These are phyloP conservation scores for Paramuricea clavata DNA, from an alignment of 92 coral and sea anemone genomes.

Conservation along the genomic window DNA sequence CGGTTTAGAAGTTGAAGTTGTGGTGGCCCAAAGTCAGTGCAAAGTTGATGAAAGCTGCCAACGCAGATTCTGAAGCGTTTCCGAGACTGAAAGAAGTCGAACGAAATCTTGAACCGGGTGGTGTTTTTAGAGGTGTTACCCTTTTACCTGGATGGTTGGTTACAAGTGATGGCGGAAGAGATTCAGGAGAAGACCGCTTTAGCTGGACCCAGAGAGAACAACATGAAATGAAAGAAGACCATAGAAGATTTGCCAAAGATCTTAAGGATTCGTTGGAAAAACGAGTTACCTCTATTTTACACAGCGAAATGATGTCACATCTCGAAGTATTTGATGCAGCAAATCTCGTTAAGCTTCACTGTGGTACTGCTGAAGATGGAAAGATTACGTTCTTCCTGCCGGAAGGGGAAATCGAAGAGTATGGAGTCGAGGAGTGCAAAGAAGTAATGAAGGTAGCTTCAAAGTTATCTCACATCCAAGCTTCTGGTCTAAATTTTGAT, in stretches of 20 bases:
- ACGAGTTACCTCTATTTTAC: conserved; percentile 17
- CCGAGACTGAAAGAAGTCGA: conserved; percentile 41
- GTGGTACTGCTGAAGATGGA: conserved; percentile 40
- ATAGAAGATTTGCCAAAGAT: conserved; percentile 41
- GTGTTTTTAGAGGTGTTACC: conserved; percentile 40
- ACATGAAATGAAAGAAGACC: conserved; percentile 46
- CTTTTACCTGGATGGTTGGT: conserved; percentile 53
- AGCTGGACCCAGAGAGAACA: conserved; percentile 47
- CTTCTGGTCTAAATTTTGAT: conserved; percentile 42
- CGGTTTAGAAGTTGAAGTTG: conserved; percentile 48
- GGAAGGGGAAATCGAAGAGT: conserved; percentile 38
- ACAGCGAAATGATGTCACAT: conserved; percentile 25
- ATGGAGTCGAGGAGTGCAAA: conserved; percentile 42
- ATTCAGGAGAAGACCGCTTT: conserved; percentile 41
- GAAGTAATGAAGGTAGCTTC: conserved; percentile 36
- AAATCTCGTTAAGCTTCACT: conserved; percentile 35
- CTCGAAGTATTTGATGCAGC: conserved; percentile 33
- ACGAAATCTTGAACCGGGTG: not conserved
- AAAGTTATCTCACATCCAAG: conserved; percentile 46
- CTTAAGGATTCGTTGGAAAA: not conserved
- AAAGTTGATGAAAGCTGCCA: conserved; percentile 37
- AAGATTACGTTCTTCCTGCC: conserved; percentile 21
- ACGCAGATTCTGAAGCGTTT: conserved; percentile 27
- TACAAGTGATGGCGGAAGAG: conserved; percentile 47
- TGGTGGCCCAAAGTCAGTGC: conserved; percentile 24